Evolutionary conservation across 2,797 vertebrate species (phyloP).

Genomic region (Notamacropus eugenii): DNA sequence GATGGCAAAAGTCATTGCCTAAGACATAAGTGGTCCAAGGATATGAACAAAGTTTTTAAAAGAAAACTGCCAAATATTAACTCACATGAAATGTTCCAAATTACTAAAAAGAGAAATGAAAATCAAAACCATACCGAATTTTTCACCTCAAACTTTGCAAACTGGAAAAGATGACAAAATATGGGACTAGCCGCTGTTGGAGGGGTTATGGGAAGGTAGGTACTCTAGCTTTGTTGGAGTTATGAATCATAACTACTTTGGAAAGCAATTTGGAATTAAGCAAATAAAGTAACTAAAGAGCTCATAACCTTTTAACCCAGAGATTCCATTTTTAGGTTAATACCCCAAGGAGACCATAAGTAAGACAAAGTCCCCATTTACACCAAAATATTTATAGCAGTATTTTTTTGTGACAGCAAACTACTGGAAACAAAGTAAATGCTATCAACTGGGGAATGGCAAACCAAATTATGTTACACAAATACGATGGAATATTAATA

Average conservation of each 20-base stretch:
- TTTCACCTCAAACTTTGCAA: not conserved
- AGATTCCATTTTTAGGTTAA: not conserved
- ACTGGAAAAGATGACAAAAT: not conserved
- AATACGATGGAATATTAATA: not conserved
- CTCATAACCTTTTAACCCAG: not conserved
- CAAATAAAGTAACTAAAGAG: not conserved
- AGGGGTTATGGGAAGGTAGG: not conserved
- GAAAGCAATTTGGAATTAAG: not conserved
- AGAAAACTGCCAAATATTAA: not conserved
- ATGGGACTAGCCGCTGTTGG: not conserved
- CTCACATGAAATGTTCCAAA: not conserved
- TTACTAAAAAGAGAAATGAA: not conserved
- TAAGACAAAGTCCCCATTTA: not conserved
- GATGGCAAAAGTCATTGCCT: not conserved
- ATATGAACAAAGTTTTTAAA: not conserved
- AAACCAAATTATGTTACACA: not conserved
- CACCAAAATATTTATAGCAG: not conserved
- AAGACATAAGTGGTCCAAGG: not conserved
- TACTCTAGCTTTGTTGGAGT: not conserved
- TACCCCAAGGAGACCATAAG: not conserved
- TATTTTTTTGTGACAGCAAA: not conserved
- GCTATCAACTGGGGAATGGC: not conserved
- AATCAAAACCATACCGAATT: not conserved
- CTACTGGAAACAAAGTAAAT: not conserved
- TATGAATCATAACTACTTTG: not conserved